phyloP scores from a whole-genome alignment of 2,797 vertebrate species.

The Sebastes nivosus region DNA sequence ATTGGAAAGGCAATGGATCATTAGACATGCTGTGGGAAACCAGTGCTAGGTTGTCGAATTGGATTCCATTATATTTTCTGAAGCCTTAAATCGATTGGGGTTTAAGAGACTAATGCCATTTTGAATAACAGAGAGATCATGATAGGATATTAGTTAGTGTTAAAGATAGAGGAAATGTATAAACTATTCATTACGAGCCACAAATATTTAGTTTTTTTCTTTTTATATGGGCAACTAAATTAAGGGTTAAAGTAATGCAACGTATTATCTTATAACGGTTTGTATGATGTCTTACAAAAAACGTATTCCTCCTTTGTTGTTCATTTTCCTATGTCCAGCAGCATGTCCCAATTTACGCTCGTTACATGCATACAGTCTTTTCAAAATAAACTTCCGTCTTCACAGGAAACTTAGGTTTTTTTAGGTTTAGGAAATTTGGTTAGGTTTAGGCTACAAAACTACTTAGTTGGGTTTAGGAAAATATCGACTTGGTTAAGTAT shows the following conservation, averaged over 20 bases:
- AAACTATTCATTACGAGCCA: slow-evolving; percentile 10
- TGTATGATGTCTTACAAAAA: too few species aligned
- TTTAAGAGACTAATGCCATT: slow-evolving; percentile 61
- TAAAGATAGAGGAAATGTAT: slow-evolving; percentile 45
- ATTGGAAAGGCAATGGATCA: slow-evolving; percentile 67
- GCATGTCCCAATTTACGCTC: too few species aligned
- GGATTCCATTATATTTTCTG: slow-evolving; percentile 72
- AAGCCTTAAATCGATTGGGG: slow-evolving; percentile 69
- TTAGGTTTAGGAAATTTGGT: too few species aligned
- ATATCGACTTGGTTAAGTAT: too few species aligned
- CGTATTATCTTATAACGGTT: too few species aligned
- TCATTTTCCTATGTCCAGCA: too few species aligned
- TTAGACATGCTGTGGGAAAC: slow-evolving; percentile 63
- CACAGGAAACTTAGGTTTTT: too few species aligned
- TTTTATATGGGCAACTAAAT: not conserved
- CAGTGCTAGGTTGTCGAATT: slow-evolving; percentile 59
- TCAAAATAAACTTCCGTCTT: too few species aligned
- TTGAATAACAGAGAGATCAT: slow-evolving; percentile 66
- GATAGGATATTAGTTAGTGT: slow-evolving; percentile 55
- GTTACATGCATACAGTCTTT: too few species aligned
- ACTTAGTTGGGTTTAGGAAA: too few species aligned
- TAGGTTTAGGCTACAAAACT: too few species aligned
- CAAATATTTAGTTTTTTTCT: not conserved
- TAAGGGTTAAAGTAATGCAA: not conserved
- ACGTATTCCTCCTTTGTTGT: too few species aligned